Evolutionary conservation across 2,797 vertebrate genomes (phyloP).

Genomic region (Erpetoichthys calabaricus): DNA sequence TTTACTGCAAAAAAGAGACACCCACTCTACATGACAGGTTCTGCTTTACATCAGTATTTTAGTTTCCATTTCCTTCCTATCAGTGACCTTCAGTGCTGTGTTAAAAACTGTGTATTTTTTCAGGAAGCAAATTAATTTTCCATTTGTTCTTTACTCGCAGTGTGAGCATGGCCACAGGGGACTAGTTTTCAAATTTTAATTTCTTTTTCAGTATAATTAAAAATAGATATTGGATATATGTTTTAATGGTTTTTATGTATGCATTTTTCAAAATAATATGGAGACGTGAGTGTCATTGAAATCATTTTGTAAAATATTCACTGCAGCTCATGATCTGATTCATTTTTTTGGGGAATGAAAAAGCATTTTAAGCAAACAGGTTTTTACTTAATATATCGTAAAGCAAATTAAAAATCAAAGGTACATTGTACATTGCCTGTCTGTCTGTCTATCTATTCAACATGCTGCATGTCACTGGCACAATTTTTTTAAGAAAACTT

Average conservation of each 20-base stretch:
- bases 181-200: constrained; percentile 14
- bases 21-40: not conserved
- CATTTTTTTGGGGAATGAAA: too few species aligned
- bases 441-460: too few species aligned
- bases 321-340: too few species aligned
- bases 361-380: too few species aligned
- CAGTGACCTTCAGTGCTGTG: constrained; percentile 24
- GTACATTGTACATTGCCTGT: too few species aligned
- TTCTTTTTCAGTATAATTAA: constrained; percentile 13
- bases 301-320: too few species aligned
- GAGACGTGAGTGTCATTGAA: too few species aligned
- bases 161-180: not conserved
- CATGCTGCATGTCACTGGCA: too few species aligned
- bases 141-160: not conserved
- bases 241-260: constrained; percentile 11
- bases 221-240: not conserved
- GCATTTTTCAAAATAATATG: constrained; percentile 1
- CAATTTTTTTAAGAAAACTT: too few species aligned
- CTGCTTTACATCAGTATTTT: not conserved
- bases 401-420: too few species aligned
- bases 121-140: constrained; percentile 24
- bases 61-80: constrained; percentile 7
- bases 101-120: constrained; percentile 7
- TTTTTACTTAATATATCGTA: too few species aligned
- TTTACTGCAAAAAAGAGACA: not conserved